phyloP scores from a whole-genome alignment of 2,888 invertebrate genomes.

The Torymus texanus region DNA sequence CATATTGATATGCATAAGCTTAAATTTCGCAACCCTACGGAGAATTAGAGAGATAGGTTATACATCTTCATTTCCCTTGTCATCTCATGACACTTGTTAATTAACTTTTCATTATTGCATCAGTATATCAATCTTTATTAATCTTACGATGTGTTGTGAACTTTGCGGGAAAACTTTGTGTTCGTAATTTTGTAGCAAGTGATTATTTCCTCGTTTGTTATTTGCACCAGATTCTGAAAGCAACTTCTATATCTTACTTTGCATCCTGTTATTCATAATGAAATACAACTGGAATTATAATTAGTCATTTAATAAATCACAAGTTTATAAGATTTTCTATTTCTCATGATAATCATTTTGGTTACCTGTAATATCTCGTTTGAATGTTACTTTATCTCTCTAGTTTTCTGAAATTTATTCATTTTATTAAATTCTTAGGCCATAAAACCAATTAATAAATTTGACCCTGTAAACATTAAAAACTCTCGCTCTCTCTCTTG shows the following conservation, averaged over 20 bases:
- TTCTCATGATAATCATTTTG: too few relatives aligned
- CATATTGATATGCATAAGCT: too few relatives aligned
- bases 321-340: background rate
- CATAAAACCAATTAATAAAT: too few relatives aligned
- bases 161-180: conserved; percentile 56
- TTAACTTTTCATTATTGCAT: conserved; percentile 65
- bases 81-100: conserved; percentile 54
- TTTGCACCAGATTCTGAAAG: conserved; percentile 11
- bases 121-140: conserved; percentile 70
- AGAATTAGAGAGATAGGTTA: conserved; percentile 30
- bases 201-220: conserved; percentile 50
- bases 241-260: conserved; percentile 10
- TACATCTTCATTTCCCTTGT: conserved; percentile 68
- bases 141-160: conserved; percentile 56
- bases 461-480: too few relatives aligned
- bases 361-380: too few relatives aligned
- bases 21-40: background rate
- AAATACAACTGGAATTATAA: background rate
- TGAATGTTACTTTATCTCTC: too few relatives aligned
- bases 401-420: too few relatives aligned
- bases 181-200: conserved; percentile 17
- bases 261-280: conserved; percentile 2
- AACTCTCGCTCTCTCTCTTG: too few relatives aligned
- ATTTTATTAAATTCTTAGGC: too few relatives aligned
- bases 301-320: background rate